Evolutionary conservation across 2,113 vertebrate genomes (phyloP).

Genomic region (Trichomycterus rosablanca): DNA sequence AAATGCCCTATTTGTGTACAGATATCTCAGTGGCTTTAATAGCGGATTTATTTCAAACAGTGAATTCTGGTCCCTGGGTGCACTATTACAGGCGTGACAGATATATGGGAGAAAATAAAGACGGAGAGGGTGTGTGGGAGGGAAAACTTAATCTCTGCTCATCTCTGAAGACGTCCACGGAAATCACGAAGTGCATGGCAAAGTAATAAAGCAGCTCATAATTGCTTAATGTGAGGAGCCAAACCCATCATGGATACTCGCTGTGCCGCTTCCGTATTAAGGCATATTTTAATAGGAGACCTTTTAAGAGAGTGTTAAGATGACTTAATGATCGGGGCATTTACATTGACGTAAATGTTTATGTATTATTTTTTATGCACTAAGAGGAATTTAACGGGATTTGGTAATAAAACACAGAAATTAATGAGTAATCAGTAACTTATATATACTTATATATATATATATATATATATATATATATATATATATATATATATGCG

Average conservation of each 20-base stretch:
- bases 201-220: constrained; percentile 61
- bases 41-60: constrained; percentile 65
- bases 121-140: constrained; percentile 50
- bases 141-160: constrained; percentile 53
- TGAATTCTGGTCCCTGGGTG: constrained; percentile 48
- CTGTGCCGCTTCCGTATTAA: constrained; percentile 11
- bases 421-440: no score
- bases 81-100: constrained; percentile 41
- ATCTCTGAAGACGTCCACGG: constrained; percentile 68
- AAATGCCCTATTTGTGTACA: constrained; percentile 64
- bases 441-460: no score
- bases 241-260: constrained; percentile 39
- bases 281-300: constrained; percentile 34
- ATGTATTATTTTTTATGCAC: no score
- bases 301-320: constrained; percentile 25
- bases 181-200: constrained; percentile 55
- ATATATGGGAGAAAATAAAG: constrained; percentile 8
- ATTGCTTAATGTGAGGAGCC: constrained; percentile 61
- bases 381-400: no score
- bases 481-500: no score
- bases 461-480: no score
- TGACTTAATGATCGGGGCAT: constrained; percentile 22
- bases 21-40: constrained; percentile 57
- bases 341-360: no score
- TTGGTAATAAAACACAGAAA: no score